These are phyloP conservation scores for Microtus oregoni DNA, from an alignment of 2,113 vertebrate genomes.

Conservation along the genomic window DNA sequence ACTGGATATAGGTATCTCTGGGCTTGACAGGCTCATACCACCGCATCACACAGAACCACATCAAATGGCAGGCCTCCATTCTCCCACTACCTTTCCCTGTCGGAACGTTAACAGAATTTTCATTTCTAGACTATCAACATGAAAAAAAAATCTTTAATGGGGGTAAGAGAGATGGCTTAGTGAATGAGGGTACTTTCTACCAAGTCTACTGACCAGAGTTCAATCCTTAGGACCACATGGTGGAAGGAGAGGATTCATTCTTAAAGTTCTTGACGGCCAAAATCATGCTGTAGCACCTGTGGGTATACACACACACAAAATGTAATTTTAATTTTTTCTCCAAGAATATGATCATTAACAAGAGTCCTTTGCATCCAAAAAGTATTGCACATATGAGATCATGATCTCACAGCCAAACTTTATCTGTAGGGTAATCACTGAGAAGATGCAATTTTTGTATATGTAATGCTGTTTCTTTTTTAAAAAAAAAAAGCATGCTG, in stretches of 20 bases:
- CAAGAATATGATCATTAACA: not conserved
- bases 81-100: not conserved
- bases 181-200: not conserved
- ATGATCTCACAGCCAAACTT: not conserved
- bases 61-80: fast-evolving
- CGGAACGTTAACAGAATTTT: not conserved
- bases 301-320: not conserved
- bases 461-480: not conserved
- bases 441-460: not conserved
- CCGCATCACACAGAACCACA: not conserved
- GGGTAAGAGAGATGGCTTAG: not conserved
- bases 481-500: not conserved
- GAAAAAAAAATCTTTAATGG: not conserved
- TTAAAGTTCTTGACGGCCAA: too few relatives aligned
- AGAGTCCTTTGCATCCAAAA: not conserved
- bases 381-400: not conserved
- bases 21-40: not conserved
- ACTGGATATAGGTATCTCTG: fast-evolving
- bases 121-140: not conserved
- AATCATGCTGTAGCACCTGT: not conserved
- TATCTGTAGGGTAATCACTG: not conserved
- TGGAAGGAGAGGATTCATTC: not conserved
- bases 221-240: too few relatives aligned
- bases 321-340: not conserved
- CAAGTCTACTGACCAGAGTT: not conserved